phyloP scores from a whole-genome alignment of 1,140 invertebrate genomes.

The Cherax quadricarinatus region DNA sequence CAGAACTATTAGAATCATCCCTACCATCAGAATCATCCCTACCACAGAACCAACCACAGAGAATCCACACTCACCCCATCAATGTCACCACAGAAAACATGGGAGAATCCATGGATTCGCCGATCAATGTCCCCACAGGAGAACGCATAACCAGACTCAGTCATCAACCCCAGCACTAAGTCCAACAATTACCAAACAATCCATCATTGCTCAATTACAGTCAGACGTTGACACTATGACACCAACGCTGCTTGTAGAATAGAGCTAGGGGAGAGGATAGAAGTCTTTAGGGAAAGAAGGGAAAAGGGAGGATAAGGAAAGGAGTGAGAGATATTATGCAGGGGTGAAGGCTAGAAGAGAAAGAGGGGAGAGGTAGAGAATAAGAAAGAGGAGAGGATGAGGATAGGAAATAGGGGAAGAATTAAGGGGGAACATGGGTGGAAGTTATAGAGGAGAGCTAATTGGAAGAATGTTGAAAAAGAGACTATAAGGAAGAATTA shows the following conservation, averaged over 20 bases:
- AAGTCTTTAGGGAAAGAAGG: background rate
- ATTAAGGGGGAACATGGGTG: background rate
- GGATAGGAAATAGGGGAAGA: background rate
- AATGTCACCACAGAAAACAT: too few relatives aligned
- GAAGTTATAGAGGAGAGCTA: too few relatives aligned
- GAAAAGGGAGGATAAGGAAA: background rate
- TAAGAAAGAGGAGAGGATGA: background rate
- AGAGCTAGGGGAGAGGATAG: background rate
- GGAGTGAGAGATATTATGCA: background rate
- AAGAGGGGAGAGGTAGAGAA: background rate
- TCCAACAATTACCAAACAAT: slow-evolving; percentile 29
- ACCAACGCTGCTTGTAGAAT: background rate
- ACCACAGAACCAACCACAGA: too few relatives aligned
- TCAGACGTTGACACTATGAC: slow-evolving; percentile 32
- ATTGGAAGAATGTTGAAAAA: too few relatives aligned
- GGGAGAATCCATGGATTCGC: too few relatives aligned
- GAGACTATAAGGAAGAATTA: too few relatives aligned
- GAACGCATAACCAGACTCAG: too few relatives aligned
- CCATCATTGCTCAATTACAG: slow-evolving; percentile 41
- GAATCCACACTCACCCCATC: too few relatives aligned
- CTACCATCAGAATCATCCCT: too few relatives aligned
- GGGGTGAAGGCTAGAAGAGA: background rate
- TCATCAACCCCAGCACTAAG: background rate
- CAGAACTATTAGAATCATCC: too few relatives aligned
- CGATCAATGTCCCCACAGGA: too few relatives aligned